A percentile compares a stretch with the other conserved stretches of the same genome.
These are phyloP conservation scores for Rotaria macrura DNA, from an alignment of 2,888 invertebrate genomes.

Conservation along the genomic window DNA sequence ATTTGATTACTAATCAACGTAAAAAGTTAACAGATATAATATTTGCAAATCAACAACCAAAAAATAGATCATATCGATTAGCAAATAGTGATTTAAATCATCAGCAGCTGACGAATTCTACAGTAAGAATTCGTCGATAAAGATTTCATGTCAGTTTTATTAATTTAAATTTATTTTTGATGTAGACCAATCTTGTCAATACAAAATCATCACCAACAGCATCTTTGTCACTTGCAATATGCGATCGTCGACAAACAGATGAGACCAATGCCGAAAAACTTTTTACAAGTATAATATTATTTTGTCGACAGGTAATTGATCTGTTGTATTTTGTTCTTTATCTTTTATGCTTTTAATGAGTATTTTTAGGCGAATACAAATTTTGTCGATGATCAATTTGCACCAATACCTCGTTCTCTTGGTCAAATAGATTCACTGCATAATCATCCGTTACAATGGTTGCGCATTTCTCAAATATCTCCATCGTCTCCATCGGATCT, in stretches of 20 bases:
- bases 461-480: conserved; percentile 21
- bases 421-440: conserved; percentile 3
- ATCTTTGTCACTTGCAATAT: not conserved
- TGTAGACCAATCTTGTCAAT: not conserved
- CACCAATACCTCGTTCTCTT: conserved; percentile 28
- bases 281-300: not conserved
- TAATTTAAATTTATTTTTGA: not conserved
- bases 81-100: not conserved
- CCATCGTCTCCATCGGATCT: not conserved
- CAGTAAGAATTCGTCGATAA: not conserved
- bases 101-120: not conserved
- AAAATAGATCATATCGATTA: not conserved
- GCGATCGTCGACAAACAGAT: not conserved
- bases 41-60: not conserved
- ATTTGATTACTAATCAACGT: not conserved
- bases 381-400: conserved; percentile 33
- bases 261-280: not conserved
- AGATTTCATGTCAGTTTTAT: not conserved
- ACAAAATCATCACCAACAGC: not conserved
- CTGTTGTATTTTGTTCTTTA: not conserved
- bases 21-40: not conserved
- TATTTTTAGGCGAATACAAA: not conserved
- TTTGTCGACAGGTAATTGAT: not conserved
- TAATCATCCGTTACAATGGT: conserved; percentile 8
- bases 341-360: too few species aligned